These are phyloP conservation scores for Steinernema carpocapsae DNA, from an alignment of 2,888 invertebrate genomes.

Conservation along the genomic window DNA sequence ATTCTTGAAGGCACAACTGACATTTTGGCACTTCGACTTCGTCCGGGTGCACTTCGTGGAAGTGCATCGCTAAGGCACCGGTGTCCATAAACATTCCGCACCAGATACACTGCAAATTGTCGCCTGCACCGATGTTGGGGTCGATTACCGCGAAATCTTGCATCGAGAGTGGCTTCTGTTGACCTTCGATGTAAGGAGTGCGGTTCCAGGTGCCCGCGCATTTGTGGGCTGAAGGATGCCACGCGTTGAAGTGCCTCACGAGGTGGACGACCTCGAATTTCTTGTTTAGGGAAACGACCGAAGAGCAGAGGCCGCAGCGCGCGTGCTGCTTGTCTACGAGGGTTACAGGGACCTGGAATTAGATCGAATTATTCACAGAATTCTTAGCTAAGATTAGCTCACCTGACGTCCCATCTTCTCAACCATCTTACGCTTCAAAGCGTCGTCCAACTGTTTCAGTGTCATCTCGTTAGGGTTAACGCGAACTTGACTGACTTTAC, in stretches of 20 bases:
- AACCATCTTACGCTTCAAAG: constrained; percentile 63
- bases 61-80: constrained; percentile 54
- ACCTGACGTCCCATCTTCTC: constrained; percentile 67
- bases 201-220: constrained; percentile 63
- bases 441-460: constrained; percentile 59
- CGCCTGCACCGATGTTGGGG: constrained; percentile 49
- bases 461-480: constrained; percentile 66
- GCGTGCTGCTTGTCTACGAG: constrained; percentile 68
- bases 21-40: constrained; percentile 68
- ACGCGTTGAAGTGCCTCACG: constrained; percentile 68
- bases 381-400: neutral
- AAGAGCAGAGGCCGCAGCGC: constrained; percentile 62
- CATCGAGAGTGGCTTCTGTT: constrained; percentile 49
- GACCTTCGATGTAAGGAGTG: constrained; percentile 33
- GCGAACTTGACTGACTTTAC: constrained; percentile 58
- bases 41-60: constrained; percentile 65
- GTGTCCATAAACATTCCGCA: constrained; percentile 68
- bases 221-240: constrained; percentile 67
- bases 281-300: constrained; percentile 62
- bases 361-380: neutral
- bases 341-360: constrained; percentile 58
- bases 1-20: constrained; percentile 65
- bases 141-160: constrained; percentile 67
- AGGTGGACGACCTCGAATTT: constrained; percentile 68
- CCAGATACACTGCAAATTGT: constrained; percentile 68